Evolutionary conservation across 2,797 vertebrate species (phyloP), one percentile per base, ranked within the genome.

Genomic region (Enteromius argenteus): DNA sequence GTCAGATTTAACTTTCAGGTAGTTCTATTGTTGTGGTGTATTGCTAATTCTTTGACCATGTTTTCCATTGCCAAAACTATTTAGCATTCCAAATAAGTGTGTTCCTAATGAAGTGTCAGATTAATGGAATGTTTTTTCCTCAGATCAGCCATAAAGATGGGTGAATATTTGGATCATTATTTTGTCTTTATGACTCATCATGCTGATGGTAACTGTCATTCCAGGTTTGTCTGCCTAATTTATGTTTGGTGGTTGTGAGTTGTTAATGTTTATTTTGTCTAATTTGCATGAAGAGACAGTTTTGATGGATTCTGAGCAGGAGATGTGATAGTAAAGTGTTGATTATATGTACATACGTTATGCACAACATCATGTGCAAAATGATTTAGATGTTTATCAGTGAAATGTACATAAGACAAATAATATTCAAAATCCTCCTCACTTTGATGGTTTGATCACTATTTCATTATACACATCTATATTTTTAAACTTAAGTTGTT

Each of bases 1-100:
- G 21, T 46, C 39, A 64, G 5, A 64, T 78, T 44, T 46, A 32
- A 46, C 58, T 42, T 37, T 14, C 23, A 21, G 21, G 56, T 44
- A 21, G 75, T 64, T 58, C 7, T 46, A 0, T 30, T 46, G 15
- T 32, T 32, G n/a, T 23, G 60, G 42, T 66, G 21, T 37, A 37
- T 4, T 67, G 42, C 51, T 44, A 8, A 15, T 66, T 66, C 19
- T 67, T 79, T 67, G 1, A 67, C 1, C 21, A 27, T 58, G 76
- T 64, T 92, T 94, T 86, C 87, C 78, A 64, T 85, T 87, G 60
- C 74, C 79, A 84, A 85, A 91, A 90, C 85, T 90, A 71, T 81
- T 91, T 90, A 90, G 84, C 82, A 87, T 87, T 91, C 87, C 77
- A 89, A 81, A 90, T 90, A 86, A 87, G 85, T 76, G 85, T 83